Base-by-base conservation (phyloP, 2,888 invertebrate species). In the Drosophila atripex region DNA sequence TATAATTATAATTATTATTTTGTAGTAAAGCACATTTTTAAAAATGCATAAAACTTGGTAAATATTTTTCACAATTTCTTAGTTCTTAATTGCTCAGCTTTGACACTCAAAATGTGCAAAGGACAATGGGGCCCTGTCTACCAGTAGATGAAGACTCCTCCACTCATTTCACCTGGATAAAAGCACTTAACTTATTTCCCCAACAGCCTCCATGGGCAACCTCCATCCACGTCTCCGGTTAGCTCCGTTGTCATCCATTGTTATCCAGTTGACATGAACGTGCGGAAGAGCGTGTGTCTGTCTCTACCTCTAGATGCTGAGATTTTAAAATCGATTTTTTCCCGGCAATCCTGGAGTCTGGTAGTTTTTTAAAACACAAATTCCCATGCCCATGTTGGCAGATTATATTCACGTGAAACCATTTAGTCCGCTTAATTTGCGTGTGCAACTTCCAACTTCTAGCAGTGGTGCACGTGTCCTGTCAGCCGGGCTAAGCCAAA, bases 381-480 rank as follows among this genome's bases (percentile, higher is more conserved):
- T 59, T 59, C 50, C 39, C 46, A 50, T 47, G 52, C 28, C 16
- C 28, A 47, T 51, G 49, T 61, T 9, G 80, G 77, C 50, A 83
- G 88, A 61, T 90, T 88, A 23, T 96, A 75, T 95, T 95, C 38
- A 51, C 43, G 21, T 16, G 25, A 28, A 61, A 47, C 38, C 63
- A 61, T 63, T 80, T 71, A 70, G 53, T 56, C 23, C 32, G 51
- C 53, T 59, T 70, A 56, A 84, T 86, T 78, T 56, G 18, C 74
- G 52, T 47, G 38, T 58, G 45, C 60, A 52, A 28, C 59, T 52
- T 23, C 39, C n/a, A n/a, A n/a, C n/a, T 38, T 25, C 23, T 16
- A 18, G 43, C 56, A 25, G 25, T n/a, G 21, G 41, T 73, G 80
- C 85, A 87, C 87, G 85, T 85, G 85, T 41, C 71, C 28, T 32